These are phyloP conservation scores for Narcine bancroftii DNA, from an alignment of 2,113 vertebrate genomes.

Conservation along the genomic window DNA sequence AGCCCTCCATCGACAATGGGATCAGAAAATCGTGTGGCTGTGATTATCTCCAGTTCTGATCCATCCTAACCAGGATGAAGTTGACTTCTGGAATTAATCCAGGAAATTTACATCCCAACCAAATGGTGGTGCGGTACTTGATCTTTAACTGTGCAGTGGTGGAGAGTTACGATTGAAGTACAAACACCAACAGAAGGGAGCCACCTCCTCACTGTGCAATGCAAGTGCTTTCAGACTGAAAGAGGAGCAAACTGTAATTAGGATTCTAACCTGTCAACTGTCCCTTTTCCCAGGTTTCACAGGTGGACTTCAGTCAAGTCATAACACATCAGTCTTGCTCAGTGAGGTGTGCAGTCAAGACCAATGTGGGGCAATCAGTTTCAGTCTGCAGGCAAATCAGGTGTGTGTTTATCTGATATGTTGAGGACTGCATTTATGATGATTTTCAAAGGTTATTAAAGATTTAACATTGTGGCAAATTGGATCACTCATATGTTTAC, in stretches of 20 bases:
- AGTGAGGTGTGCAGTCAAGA: background rate
- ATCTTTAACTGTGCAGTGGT: background rate
- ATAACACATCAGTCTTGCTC: background rate
- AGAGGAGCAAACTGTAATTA: background rate
- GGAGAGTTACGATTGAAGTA: background rate
- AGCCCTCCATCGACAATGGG: too few relatives aligned
- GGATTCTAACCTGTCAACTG: background rate
- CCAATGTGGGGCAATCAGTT: conserved; percentile 34
- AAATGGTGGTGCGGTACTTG: background rate
- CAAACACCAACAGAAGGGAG: background rate
- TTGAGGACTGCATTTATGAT: background rate
- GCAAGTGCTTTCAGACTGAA: too few relatives aligned
- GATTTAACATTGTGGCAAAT: background rate
- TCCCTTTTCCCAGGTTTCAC: background rate
- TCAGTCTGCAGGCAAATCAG: background rate
- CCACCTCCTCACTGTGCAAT: too few relatives aligned
- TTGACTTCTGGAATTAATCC: background rate
- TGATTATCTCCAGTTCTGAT: background rate
- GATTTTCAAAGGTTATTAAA: background rate
- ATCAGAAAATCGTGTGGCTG: too few relatives aligned
- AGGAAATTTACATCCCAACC: background rate
- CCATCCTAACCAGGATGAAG: background rate
- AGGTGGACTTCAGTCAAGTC: background rate
- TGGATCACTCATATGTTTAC: background rate
- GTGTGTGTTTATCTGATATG: background rate